These are phyloP conservation scores for Cydia strobilella DNA, from an alignment of 1,140 invertebrate genomes.

Conservation along the genomic window DNA sequence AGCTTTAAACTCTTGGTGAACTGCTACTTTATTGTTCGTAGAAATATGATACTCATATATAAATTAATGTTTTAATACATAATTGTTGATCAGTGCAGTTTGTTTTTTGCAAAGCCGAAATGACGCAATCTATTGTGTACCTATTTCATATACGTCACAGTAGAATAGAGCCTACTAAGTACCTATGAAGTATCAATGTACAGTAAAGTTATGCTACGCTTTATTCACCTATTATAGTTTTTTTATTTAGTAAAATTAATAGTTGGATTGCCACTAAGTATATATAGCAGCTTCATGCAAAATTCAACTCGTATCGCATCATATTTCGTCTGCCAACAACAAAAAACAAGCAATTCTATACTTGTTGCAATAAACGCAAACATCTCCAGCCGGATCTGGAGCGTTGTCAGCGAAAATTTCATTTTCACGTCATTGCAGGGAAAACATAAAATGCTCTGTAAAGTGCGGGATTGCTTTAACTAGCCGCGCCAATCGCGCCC, in stretches of 20 bases:
- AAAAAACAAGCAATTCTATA: conserved; percentile 2
- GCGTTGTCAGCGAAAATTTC: conserved; percentile 19
- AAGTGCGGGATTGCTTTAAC: conserved; percentile 32
- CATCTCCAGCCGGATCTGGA: not conserved
- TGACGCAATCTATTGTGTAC: no score
- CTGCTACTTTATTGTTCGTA: not conserved
- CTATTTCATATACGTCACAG: no score
- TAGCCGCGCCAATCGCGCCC: conserved; percentile 33
- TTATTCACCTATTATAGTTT: no score
- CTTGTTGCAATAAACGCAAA: conserved; percentile 28
- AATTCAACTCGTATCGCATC: not conserved
- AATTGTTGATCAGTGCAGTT: not conserved
- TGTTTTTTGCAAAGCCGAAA: not conserved
- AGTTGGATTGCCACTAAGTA: no score
- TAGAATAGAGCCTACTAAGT: no score
- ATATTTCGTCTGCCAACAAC: not conserved
- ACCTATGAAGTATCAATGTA: no score
- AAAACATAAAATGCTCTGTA: conserved; percentile 38
- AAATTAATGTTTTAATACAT: not conserved
- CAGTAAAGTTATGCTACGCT: no score
- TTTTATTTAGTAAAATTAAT: no score
- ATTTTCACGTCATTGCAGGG: conserved; percentile 34
- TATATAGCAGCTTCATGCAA: not conserved
- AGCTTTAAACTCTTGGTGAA: conserved; percentile 6
- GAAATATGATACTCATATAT: not conserved